phyloP scores from a whole-genome alignment of 30 jellyfish, hydroid and myxozoan genomes.

The Pseudorhiza aurosa region DNA sequence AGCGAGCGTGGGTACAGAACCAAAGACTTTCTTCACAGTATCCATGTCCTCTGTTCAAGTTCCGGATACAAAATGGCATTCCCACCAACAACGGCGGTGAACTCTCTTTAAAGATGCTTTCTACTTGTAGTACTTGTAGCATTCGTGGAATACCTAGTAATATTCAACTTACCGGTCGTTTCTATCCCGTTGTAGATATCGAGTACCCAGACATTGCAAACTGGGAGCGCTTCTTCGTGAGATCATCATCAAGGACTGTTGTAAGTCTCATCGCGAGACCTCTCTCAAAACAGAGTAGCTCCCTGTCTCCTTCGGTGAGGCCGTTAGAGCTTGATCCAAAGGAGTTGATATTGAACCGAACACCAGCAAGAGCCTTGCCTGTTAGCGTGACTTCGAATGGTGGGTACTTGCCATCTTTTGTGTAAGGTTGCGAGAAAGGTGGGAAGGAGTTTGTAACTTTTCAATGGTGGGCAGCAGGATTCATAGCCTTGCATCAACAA shows the following conservation, averaged over 20 bases:
- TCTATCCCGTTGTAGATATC: constrained; percentile 17
- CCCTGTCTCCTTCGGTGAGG: neutral
- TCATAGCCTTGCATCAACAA: too few relatives aligned
- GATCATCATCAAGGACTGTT: constrained; percentile 54
- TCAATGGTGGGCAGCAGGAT: too few relatives aligned
- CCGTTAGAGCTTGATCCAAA: constrained; percentile 29
- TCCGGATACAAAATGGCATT: neutral
- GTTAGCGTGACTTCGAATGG: constrained; percentile 1
- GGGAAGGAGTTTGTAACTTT: too few relatives aligned
- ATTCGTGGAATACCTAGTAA: too few relatives aligned
- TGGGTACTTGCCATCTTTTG: too few relatives aligned
- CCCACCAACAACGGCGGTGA: neutral
- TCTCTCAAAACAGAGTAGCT: neutral
- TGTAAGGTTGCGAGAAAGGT: too few relatives aligned
- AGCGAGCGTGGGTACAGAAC: too few relatives aligned
- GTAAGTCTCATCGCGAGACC: constrained; percentile 68
- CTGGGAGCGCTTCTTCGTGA: constrained; percentile 76
- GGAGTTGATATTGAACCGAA: constrained; percentile 29
- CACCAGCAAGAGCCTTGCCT: constrained; percentile 63
- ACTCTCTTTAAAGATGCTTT: too few relatives aligned
- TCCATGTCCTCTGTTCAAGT: too few relatives aligned
- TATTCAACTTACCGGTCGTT: too few relatives aligned
- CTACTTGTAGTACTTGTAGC: too few relatives aligned
- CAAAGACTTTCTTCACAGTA: too few relatives aligned
- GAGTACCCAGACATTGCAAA: constrained; percentile 54